Conservation (phyloP, 2,888 invertebrate genomes). For the Fragum fragum region DNA sequence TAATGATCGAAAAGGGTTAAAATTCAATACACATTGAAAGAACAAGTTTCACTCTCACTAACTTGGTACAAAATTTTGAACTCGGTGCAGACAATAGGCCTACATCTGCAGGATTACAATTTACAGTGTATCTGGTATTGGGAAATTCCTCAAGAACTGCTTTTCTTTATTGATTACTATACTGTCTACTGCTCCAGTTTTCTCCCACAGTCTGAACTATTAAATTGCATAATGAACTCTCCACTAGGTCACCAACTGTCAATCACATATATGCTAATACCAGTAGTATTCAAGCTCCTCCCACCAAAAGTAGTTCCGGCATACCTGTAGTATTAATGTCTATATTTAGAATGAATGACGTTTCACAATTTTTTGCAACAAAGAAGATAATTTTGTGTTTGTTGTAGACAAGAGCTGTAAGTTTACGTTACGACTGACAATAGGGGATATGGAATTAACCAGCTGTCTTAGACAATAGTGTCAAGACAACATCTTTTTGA, state of each 20-base stretch:
- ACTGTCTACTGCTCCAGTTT: conserved; percentile 30
- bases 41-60: too few relatives aligned
- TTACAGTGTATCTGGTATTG: background rate
- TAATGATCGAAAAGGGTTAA: too few relatives aligned
- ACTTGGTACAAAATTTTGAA: too few relatives aligned
- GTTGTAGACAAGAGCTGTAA: conserved; percentile 1
- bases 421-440: background rate
- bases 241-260: conserved; percentile 34
- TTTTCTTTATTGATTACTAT: conserved; percentile 31
- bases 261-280: conserved; percentile 50
- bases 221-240: conserved; percentile 29
- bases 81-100: background rate
- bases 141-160: background rate
- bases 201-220: conserved; percentile 25
- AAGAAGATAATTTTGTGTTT: background rate
- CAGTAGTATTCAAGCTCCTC: conserved; percentile 36
- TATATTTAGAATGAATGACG: conserved; percentile 42
- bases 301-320: conserved; percentile 47
- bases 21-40: too few relatives aligned
- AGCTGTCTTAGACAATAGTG: background rate
- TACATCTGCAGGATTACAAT: background rate
- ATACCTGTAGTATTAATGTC: conserved; percentile 29
- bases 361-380: conserved; percentile 33
- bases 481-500: background rate
- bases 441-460: background rate